A percentile compares a stretch with the other conserved stretches of the same genome.
Evolutionary conservation across 2,888 invertebrate genomes (phyloP).

Genomic region (Ophraella communa): DNA sequence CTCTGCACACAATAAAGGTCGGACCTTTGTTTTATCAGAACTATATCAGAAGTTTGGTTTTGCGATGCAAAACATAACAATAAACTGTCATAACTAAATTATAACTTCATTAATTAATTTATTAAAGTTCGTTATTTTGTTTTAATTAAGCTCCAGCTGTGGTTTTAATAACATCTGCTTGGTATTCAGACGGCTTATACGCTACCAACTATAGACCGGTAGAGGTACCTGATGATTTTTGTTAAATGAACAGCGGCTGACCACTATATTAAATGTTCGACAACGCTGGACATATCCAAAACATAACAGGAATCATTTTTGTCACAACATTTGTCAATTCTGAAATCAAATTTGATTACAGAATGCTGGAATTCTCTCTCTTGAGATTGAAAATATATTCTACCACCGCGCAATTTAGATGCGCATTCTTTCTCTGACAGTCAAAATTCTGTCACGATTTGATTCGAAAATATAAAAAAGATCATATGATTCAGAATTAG

Average conservation of each 20-base stretch:
- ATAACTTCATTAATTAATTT: constrained; percentile 32
- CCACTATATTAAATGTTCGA: background rate
- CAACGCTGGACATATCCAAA: too few relatives aligned
- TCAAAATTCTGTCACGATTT: too few relatives aligned
- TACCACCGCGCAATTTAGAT: too few relatives aligned
- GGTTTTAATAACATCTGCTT: constrained; percentile 20
- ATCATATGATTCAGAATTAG: too few relatives aligned
- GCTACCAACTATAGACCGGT: too few relatives aligned
- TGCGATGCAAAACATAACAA: constrained; percentile 19
- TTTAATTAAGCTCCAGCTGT: constrained; percentile 25
- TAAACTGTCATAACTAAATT: constrained; percentile 25
- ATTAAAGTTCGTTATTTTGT: constrained; percentile 30
- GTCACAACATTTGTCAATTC: too few relatives aligned
- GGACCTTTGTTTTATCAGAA: constrained; percentile 13
- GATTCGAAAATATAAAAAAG: too few relatives aligned
- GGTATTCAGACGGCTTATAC: constrained; percentile 6
- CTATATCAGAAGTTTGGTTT: constrained; percentile 22
- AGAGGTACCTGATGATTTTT: background rate
- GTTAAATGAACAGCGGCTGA: background rate
- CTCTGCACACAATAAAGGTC: constrained; percentile 1
- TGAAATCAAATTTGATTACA: too few relatives aligned
- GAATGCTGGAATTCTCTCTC: too few relatives aligned
- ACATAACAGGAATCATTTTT: too few relatives aligned
- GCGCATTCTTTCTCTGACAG: too few relatives aligned
- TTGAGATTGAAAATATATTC: too few relatives aligned